Conservation (phyloP, 2,888 invertebrate genomes). For the Tuberolachnus salignus region DNA sequence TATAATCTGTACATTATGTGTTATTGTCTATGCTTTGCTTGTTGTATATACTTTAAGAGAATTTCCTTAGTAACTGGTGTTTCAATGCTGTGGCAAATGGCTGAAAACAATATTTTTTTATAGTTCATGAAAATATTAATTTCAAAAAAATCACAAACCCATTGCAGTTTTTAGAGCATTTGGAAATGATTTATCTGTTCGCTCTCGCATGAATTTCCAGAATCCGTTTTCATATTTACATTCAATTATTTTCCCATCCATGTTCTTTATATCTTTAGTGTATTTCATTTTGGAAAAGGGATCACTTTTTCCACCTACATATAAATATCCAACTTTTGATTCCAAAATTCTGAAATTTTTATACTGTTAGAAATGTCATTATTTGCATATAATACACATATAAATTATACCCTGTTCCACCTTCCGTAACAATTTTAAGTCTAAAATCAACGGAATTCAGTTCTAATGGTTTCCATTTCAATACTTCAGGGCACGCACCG, state of each 20-base stretch:
- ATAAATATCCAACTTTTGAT: conserved; percentile 75
- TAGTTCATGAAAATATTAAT: neutral
- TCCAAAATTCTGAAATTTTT: conserved; percentile 69
- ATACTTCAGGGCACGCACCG: conserved; percentile 81
- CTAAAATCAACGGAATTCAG: conserved; percentile 97
- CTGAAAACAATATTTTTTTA: conserved; percentile 64
- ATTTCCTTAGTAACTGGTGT: conserved; percentile 84
- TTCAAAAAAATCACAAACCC: conserved; percentile 64
- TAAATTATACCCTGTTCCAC: conserved; percentile 69
- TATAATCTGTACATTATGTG: neutral
- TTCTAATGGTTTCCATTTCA: conserved; percentile 97
- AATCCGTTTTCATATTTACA: conserved; percentile 80
- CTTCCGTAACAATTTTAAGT: conserved; percentile 77
- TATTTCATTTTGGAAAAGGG: conserved; percentile 78
- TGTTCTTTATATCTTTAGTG: conserved; percentile 76
- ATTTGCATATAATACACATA: neutral
- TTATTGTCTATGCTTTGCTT: conserved; percentile 23
- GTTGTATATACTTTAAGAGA: conserved; percentile 73
- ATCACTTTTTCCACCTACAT: conserved; percentile 71
- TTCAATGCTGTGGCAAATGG: conserved; percentile 81
- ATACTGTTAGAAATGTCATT: neutral
- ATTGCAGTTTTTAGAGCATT: conserved; percentile 86
- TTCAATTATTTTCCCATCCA: conserved; percentile 94
- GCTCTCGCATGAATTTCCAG: conserved; percentile 94
- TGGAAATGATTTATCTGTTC: conserved; percentile 95